phyloP scores from a whole-genome alignment of 2,113 vertebrate genomes.

The Progne subis region DNA sequence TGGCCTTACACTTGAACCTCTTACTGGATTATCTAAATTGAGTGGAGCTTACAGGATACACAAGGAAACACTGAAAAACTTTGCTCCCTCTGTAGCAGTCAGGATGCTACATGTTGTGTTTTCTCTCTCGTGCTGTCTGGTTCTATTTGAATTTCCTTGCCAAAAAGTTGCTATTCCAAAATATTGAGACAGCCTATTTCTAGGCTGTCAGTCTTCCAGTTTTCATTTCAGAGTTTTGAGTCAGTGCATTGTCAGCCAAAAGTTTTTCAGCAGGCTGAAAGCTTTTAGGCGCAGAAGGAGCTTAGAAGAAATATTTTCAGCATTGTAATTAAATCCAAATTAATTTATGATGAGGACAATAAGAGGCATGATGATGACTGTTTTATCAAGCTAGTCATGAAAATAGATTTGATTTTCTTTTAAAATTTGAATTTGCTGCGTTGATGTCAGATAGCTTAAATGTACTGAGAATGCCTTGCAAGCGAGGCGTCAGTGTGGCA shows the following conservation, averaged over 20 bases:
- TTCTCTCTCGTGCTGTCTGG: background rate
- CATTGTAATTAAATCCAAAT: background rate
- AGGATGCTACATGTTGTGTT: background rate
- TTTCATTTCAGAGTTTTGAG: conserved; percentile 44
- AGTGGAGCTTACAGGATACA: background rate
- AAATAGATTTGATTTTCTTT: background rate
- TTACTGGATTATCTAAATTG: background rate
- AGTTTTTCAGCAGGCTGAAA: conserved; percentile 18
- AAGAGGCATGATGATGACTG: background rate
- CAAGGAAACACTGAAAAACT: background rate
- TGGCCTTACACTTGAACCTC: background rate
- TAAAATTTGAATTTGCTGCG: background rate
- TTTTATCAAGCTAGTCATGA: background rate
- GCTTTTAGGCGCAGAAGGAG: background rate
- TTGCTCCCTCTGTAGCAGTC: background rate
- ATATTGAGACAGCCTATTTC: conserved; percentile 44
- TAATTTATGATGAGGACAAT: background rate
- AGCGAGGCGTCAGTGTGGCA: rapidly evolving
- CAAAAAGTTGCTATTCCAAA: conserved; percentile 36
- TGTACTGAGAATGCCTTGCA: background rate
- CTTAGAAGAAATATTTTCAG: background rate
- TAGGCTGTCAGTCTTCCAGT: conserved; percentile 47
- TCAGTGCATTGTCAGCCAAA: conserved; percentile 30
- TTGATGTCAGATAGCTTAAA: background rate
- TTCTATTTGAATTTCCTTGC: conserved; percentile 9